Conservation (phyloP, 1,140 invertebrate genomes). For the Brachionus calyciflorus region DNA sequence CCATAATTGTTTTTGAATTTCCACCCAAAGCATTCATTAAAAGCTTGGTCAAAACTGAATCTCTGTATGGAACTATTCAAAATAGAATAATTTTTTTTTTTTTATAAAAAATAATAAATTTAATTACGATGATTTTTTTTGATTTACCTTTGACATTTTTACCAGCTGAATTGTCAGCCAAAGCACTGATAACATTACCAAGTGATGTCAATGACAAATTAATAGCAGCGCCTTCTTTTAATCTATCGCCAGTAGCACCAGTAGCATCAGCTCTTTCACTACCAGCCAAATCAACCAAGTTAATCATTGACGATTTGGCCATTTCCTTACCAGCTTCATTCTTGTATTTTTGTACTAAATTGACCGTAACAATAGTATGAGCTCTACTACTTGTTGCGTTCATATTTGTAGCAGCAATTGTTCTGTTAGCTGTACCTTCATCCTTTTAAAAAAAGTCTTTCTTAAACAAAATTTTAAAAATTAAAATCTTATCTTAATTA, state of each 20-base stretch:
- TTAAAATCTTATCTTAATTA: neutral
- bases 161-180: constrained; percentile 51
- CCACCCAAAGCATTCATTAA: constrained; percentile 65
- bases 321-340: constrained; percentile 64
- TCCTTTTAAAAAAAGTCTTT: constrained; percentile 50
- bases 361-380: constrained; percentile 67
- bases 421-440: constrained; percentile 66
- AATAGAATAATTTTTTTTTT: constrained; percentile 15
- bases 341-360: constrained; percentile 64
- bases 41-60: constrained; percentile 65
- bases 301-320: constrained; percentile 64
- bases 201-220: constrained; percentile 67
- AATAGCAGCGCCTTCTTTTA: constrained; percentile 68
- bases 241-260: constrained; percentile 65
- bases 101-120: too few relatives aligned
- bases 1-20: constrained; percentile 68
- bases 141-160: constrained; percentile 28
- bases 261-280: constrained; percentile 66
- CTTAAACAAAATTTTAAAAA: constrained; percentile 51
- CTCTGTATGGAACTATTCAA: constrained; percentile 61
- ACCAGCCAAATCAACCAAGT: constrained; percentile 69
- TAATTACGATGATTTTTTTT: too few relatives aligned
- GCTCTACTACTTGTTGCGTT: constrained; percentile 68
- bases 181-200: constrained; percentile 67
- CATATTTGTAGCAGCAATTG: constrained; percentile 68